Base-by-base conservation (phyloP, 2,888 invertebrate genomes). In the Mesodorylaimus sp. region DNA sequence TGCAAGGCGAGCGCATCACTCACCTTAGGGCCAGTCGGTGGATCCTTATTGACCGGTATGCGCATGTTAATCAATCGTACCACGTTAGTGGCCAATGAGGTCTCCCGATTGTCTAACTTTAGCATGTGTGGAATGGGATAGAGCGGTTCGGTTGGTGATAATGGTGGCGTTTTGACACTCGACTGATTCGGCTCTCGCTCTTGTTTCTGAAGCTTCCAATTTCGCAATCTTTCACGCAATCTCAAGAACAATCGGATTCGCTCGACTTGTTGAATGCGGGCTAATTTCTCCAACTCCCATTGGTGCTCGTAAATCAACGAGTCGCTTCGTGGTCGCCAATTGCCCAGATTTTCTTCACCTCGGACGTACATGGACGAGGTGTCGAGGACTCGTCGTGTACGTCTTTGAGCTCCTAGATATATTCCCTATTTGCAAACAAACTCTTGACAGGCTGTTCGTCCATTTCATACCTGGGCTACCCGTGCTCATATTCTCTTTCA, bases 251-350 rank as follows among this genome's bases (percentile, higher is more conserved):
- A 89, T 41, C 93, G 77, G 48, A 91, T 83, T 64, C 86, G 79
- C 52, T 91, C 88, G 32, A 91, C 93, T 70, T 91, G 86, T 71
- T 97, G 91, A 53, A 99, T 73, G 32, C 95, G 78, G 0, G 88
- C 87, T 62, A 99, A 76, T 72, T 95, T 97, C 72, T 99, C 97
- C 51, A 97, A 70, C 70, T 97, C 93, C 95, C 95, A 95, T 71
- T 97, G 97, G 68, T 97, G 97, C 68, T 97, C 97, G 66, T 97
- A 89, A 58, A 97, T 91, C 42, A 99, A 78, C 1, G 91, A 91
- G 69, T 97, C 97, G 0, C 95, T 93, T 41, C 93, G 77, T 29
- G 97, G 97, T 55, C 95, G 73, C 97, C 97, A 97, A 19, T 93
- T 91, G 68, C 91, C 87, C 28, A 97, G 75, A 69, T 97, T 97